Conservation (phyloP, 2,888 invertebrate genomes). For the Cosmia trapezina region DNA sequence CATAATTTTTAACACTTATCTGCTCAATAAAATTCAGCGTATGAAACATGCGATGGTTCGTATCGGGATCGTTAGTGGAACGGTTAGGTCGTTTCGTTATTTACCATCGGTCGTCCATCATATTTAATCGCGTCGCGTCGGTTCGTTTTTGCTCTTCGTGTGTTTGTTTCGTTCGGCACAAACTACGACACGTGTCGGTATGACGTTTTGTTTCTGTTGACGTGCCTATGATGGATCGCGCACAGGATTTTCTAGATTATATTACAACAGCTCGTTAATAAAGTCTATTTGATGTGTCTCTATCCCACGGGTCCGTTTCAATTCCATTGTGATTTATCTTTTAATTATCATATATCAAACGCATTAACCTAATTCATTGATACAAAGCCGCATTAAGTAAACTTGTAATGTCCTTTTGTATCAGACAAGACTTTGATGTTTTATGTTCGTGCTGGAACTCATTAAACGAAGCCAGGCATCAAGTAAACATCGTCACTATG, state of each 20-base stretch:
- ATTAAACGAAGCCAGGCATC: constrained; percentile 49
- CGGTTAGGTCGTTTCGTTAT: constrained; percentile 80
- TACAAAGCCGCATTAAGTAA: constrained; percentile 26
- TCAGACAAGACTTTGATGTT: constrained; percentile 43
- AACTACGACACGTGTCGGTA: constrained; percentile 77
- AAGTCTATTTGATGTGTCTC: constrained; percentile 41
- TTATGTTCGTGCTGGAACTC: constrained; percentile 59
- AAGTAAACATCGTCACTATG: constrained; percentile 56
- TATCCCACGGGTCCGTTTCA: constrained; percentile 15
- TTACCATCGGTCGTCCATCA: constrained; percentile 85
- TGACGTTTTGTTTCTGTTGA: constrained; percentile 76
- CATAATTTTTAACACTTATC: constrained; percentile 74
- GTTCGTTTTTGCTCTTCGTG: constrained; percentile 73
- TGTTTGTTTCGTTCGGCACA: constrained; percentile 70
- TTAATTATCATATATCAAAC: constrained; percentile 27
- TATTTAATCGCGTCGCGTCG: constrained; percentile 82
- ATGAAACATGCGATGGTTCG: constrained; percentile 77
- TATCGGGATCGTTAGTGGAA: constrained; percentile 83
- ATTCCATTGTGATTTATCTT: constrained; percentile 27
- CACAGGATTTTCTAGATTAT: constrained; percentile 67
- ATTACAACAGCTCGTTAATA: constrained; percentile 52
- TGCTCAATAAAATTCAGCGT: constrained; percentile 77
- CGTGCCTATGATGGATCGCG: constrained; percentile 75
- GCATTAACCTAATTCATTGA: constrained; percentile 14
- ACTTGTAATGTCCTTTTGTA: constrained; percentile 42